These are phyloP conservation scores for Cephus runcator DNA, from an alignment of 2,888 invertebrate species.

Conservation along the genomic window DNA sequence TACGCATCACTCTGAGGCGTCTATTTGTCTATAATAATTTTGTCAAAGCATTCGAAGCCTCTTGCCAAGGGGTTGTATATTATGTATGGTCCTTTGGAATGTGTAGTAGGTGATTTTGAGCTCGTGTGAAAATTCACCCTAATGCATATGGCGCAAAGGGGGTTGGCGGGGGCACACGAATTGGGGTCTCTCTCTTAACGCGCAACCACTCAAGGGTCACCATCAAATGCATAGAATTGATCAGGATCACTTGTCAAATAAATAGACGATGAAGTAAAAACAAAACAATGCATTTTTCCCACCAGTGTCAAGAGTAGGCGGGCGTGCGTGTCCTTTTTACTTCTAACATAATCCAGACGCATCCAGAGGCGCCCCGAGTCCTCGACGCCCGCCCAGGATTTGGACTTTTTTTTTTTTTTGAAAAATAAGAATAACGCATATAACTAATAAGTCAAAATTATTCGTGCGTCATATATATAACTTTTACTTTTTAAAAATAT, in stretches of 20 bases:
- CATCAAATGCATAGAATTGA: neutral
- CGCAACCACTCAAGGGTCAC: conserved; percentile 16
- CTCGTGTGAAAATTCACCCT: conserved; percentile 19
- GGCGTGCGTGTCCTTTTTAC: conserved; percentile 34
- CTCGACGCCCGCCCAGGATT: conserved; percentile 1
- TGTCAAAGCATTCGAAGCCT: neutral
- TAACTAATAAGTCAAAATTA: neutral
- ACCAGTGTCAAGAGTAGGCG: conserved; percentile 29
- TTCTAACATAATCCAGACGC: conserved; percentile 55
- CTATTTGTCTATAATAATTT: neutral
- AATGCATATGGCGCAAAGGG: neutral
- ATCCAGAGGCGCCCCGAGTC: conserved; percentile 36
- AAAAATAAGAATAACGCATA: neutral
- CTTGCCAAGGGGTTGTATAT: neutral
- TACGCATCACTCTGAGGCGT: neutral
- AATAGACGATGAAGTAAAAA: conserved; percentile 35
- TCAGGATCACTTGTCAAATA: conserved; percentile 29
- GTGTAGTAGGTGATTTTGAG: neutral
- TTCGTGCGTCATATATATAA: neutral
- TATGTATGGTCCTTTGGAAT: neutral
- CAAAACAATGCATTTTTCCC: conserved; percentile 55
- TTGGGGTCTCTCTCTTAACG: conserved; percentile 10
- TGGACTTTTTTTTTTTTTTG: neutral
- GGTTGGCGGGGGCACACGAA: neutral
- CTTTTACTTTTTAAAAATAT: neutral